A percentile compares a stretch with the other conserved stretches of the same genome.
Conservation (phyloP, 2,113 vertebrate genomes). For the Atherinomorus stipes region DNA sequence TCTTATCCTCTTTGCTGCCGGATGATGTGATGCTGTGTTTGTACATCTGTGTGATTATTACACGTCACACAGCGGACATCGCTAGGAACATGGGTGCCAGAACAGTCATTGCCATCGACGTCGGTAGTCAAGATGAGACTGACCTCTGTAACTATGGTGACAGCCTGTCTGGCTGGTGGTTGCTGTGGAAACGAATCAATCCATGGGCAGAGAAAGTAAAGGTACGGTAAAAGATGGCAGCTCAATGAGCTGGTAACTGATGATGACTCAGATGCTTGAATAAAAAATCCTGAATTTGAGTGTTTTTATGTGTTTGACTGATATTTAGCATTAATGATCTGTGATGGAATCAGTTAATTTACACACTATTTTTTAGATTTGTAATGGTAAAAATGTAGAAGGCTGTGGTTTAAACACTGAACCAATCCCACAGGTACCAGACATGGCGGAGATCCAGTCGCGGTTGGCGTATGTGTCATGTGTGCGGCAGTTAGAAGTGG, state of each 20-base stretch:
- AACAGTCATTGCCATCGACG: conserved; percentile 95
- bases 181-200: conserved; percentile 97
- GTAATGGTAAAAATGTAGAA: not conserved
- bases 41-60: conserved; percentile 38
- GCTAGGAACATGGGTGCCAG: conserved; percentile 94
- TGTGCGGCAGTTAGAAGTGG: conserved; percentile 93
- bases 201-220: conserved; percentile 97
- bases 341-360: not conserved
- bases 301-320: not conserved
- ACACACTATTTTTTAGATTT: not conserved
- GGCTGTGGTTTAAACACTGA: not conserved
- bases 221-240: conserved; percentile 70
- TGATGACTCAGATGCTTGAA: not conserved
- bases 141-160: conserved; percentile 98
- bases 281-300: not conserved
- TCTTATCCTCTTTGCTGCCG: conserved; percentile 57
- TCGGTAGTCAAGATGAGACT: conserved; percentile 95
- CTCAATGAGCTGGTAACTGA: not conserved
- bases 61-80: conserved; percentile 88
- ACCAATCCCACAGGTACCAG: conserved; percentile 85
- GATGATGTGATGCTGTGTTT: conserved; percentile 30
- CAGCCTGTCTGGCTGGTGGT: conserved; percentile 95
- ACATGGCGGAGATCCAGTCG: conserved; percentile 98
- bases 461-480: conserved; percentile 95
- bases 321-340: not conserved